These are phyloP conservation scores for Lasioglossum oenotherae DNA, from an alignment of 2,888 invertebrate genomes.

Conservation along the genomic window DNA sequence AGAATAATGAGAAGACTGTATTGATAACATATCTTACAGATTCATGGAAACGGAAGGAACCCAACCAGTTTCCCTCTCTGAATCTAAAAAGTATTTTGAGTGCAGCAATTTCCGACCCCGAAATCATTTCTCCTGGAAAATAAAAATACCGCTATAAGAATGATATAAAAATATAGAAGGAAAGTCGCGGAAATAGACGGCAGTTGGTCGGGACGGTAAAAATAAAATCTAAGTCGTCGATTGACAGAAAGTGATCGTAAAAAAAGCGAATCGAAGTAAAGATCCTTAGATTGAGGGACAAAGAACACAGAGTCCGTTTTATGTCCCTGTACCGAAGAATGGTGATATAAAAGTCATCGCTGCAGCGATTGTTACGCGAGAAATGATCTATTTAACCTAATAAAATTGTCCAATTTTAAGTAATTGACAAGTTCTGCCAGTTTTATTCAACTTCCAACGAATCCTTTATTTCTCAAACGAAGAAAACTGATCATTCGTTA, in stretches of 20 bases:
- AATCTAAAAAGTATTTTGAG: background rate
- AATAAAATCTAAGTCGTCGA: conserved; percentile 21
- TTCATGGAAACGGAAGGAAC: background rate
- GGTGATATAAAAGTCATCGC: conserved; percentile 1
- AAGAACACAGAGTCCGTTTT: conserved; percentile 20
- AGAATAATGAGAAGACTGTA: background rate
- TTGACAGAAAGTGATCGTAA: conserved; percentile 31
- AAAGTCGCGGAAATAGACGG: background rate
- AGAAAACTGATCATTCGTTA: background rate
- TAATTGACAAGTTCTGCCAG: background rate
- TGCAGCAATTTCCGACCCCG: background rate
- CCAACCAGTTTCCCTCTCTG: background rate
- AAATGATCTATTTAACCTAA: background rate
- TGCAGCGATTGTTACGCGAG: background rate
- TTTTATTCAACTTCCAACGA: background rate
- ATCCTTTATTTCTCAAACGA: background rate
- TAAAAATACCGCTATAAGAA: background rate
- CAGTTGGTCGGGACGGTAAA: background rate
- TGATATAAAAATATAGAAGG: background rate
- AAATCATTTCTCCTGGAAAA: conserved; percentile 1
- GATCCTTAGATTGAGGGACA: background rate
- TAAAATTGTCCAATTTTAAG: background rate
- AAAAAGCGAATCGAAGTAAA: conserved; percentile 24
- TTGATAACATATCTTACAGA: background rate
- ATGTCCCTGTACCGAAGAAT: conserved; percentile 1